A percentile compares a stretch with the other conserved stretches of the same genome.
Conservation (phyloP, 2,113 vertebrate species). For the Protomyctophum bolini region DNA sequence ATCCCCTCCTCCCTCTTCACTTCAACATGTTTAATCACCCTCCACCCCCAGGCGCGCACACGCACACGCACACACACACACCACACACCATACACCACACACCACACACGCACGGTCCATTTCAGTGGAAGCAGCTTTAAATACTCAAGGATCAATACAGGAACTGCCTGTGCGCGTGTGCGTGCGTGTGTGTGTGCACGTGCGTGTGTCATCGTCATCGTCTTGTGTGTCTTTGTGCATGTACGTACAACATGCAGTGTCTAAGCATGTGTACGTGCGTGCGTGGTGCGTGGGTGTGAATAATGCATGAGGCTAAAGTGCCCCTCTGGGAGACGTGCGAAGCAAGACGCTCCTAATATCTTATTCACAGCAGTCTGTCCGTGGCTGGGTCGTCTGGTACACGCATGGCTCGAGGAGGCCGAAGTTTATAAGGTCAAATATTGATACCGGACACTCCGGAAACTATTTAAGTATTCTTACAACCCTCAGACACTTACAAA, state of each 20-base stretch:
- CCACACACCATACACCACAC: not conserved
- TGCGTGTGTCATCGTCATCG: slow-evolving; percentile 33
- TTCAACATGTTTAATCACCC: too few relatives aligned
- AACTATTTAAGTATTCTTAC: too few relatives aligned
- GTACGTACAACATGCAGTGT: slow-evolving; percentile 1
- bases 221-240: slow-evolving; percentile 25
- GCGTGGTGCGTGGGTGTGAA: slow-evolving; percentile 52
- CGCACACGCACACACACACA: not conserved
- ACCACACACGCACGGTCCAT: slow-evolving; percentile 31
- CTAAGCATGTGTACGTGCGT: slow-evolving; percentile 19
- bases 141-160: slow-evolving; percentile 48
- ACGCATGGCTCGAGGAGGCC: slow-evolving; percentile 38
- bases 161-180: slow-evolving; percentile 17
- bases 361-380: slow-evolving; percentile 55
- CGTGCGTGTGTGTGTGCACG: slow-evolving; percentile 41
- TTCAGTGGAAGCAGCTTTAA: slow-evolving; percentile 38
- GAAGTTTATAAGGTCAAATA: slow-evolving; percentile 14
- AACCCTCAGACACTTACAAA: too few relatives aligned
- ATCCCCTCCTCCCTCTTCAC: too few relatives aligned
- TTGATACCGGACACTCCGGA: slow-evolving; percentile 12
- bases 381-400: slow-evolving; percentile 44
- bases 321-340: slow-evolving; percentile 58
- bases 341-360: slow-evolving; percentile 54
- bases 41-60: too few relatives aligned
- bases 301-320: slow-evolving; percentile 70